Evolutionary conservation across 2,888 invertebrate species (phyloP).

Genomic region (Phengaris arion): DNA sequence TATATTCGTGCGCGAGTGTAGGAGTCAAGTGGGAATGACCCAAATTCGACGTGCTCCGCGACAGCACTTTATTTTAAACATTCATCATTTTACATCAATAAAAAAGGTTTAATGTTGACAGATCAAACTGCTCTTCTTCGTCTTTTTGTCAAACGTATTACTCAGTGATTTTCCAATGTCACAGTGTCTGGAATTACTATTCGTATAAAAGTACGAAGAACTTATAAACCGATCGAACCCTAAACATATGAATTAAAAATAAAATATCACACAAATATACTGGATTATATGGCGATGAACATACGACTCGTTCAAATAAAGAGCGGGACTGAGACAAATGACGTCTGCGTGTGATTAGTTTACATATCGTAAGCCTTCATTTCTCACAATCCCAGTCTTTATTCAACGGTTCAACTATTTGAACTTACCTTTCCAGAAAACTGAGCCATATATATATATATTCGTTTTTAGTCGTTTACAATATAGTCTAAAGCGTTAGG

Average conservation of each 20-base stretch:
- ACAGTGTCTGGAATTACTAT: neutral
- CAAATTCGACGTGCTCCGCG: too few species aligned
- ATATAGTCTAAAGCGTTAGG: too few species aligned
- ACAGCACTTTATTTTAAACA: too few species aligned
- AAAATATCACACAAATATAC: slow-evolving; percentile 32
- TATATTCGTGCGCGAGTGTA: too few species aligned
- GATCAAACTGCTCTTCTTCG: neutral
- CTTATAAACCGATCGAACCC: slow-evolving; percentile 12
- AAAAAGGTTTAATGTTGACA: neutral
- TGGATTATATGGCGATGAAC: slow-evolving; percentile 28
- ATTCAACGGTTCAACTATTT: neutral
- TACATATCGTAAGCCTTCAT: neutral
- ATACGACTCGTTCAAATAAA: neutral
- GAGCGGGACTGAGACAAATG: neutral
- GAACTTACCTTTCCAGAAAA: neutral
- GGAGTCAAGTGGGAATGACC: too few species aligned
- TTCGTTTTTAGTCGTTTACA: too few species aligned
- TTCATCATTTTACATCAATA: neutral
- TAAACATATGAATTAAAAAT: slow-evolving; percentile 28
- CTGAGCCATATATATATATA: too few species aligned
- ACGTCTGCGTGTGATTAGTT: neutral
- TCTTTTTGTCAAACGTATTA: neutral
- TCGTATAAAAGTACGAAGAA: neutral
- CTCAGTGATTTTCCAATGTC: neutral
- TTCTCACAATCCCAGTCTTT: neutral